Evolutionary conservation across 2,113 vertebrate genomes (phyloP).

Genomic region (Thymallus thymallus): DNA sequence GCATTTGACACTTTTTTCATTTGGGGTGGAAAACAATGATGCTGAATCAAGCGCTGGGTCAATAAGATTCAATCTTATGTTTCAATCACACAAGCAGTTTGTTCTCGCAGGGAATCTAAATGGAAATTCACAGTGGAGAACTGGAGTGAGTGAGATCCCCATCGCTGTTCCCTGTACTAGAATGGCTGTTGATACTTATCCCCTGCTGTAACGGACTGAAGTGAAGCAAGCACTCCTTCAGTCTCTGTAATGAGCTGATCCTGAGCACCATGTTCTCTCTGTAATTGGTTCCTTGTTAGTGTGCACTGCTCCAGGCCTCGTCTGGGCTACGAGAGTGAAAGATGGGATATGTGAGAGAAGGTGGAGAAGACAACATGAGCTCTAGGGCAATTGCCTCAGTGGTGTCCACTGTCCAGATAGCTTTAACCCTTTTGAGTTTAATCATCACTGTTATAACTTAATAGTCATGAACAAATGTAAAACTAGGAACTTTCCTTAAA

Average conservation of each 20-base stretch:
- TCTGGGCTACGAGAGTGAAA: background rate
- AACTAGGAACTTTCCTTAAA: too few species aligned
- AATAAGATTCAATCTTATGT: slow-evolving; percentile 80
- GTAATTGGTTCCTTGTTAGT: slow-evolving; percentile 46
- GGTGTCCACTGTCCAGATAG: too few species aligned
- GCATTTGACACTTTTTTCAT: slow-evolving; percentile 79
- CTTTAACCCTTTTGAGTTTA: too few species aligned
- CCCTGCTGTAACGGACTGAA: background rate
- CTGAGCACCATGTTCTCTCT: slow-evolving; percentile 55
- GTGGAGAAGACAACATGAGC: background rate
- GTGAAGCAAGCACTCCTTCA: background rate
- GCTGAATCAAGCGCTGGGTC: slow-evolving; percentile 78
- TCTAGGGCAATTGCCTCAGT: too few species aligned
- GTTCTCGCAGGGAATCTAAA: slow-evolving; percentile 62
- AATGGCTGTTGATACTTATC: background rate
- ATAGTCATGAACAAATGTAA: too few species aligned
- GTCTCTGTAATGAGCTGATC: slow-evolving; percentile 63
- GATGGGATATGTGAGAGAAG: background rate
- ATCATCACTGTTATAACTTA: too few species aligned
- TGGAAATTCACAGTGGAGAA: slow-evolving; percentile 58
- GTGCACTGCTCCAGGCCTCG: background rate
- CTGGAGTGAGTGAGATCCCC: slow-evolving; percentile 39
- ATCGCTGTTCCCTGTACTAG: background rate
- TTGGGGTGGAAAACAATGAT: slow-evolving; percentile 75
- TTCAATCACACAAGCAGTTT: slow-evolving; percentile 61